Conservation (phyloP, 2,888 invertebrate species). For the Mylabris sibirica region DNA sequence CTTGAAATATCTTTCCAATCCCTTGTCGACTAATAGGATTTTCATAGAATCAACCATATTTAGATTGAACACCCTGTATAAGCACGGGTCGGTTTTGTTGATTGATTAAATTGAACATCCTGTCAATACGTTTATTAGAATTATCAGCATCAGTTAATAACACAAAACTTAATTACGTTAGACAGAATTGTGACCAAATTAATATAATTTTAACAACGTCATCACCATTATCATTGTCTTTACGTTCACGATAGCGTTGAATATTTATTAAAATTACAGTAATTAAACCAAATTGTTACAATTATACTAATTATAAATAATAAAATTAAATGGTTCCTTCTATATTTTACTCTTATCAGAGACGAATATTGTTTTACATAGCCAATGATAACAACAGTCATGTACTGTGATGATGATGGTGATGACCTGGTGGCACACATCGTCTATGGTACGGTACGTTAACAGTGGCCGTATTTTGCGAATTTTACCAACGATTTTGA, state of each 20-base stretch:
- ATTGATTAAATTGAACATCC: neutral
- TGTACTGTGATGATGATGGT: conserved; percentile 31
- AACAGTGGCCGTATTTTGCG: conserved; percentile 33
- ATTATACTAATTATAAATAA: neutral
- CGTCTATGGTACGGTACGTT: conserved; percentile 29
- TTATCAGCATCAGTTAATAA: neutral
- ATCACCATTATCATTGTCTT: too few relatives aligned
- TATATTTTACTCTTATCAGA: neutral
- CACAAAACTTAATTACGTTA: neutral
- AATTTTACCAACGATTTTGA: neutral
- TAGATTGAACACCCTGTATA: too few relatives aligned
- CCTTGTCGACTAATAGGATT: too few relatives aligned
- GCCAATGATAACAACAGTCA: conserved; percentile 15
- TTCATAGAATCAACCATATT: too few relatives aligned
- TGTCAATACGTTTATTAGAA: neutral
- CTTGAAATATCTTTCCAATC: too few relatives aligned
- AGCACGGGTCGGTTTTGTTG: too few relatives aligned
- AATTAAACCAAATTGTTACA: neutral
- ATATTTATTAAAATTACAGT: neutral
- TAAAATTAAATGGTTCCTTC: neutral
- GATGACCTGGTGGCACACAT: conserved; percentile 43
- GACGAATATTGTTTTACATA: too few relatives aligned
- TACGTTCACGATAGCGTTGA: neutral
- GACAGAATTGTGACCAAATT: neutral
- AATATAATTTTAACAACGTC: neutral